Conservation (phyloP, 2,888 invertebrate species). For the Ennomos fuscantarius region DNA sequence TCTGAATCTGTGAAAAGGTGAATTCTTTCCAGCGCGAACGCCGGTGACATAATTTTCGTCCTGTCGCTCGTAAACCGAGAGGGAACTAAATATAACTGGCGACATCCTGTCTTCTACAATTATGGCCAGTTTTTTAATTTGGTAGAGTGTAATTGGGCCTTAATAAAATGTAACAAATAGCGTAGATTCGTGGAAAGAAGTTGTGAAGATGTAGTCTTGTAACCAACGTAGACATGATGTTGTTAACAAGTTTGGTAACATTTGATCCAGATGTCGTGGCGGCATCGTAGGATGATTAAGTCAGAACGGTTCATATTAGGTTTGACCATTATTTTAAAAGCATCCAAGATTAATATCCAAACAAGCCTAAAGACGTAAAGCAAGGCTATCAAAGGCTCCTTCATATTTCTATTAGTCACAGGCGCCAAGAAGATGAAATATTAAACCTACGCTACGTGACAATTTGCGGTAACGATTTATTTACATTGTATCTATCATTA, state of each 20-base stretch:
- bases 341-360: neutral
- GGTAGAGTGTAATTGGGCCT: constrained; percentile 32
- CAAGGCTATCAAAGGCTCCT: constrained; percentile 5
- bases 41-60: constrained; percentile 39
- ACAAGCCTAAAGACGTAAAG: neutral
- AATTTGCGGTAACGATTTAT: neutral
- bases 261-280: too few relatives aligned
- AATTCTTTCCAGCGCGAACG: constrained; percentile 32
- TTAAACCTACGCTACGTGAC: constrained; percentile 13
- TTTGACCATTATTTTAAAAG: too few relatives aligned
- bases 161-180: constrained; percentile 17
- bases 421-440: constrained; percentile 14
- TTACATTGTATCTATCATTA: constrained; percentile 3
- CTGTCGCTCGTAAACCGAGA: constrained; percentile 40
- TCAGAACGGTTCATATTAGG: too few relatives aligned
- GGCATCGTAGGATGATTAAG: too few relatives aligned
- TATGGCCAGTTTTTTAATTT: constrained; percentile 37
- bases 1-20: constrained; percentile 22
- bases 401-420: constrained; percentile 4
- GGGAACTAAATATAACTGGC: constrained; percentile 51
- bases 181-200: constrained; percentile 1
- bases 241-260: too few relatives aligned
- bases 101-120: constrained; percentile 53
- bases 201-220: too few relatives aligned
- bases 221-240: too few relatives aligned